phyloP scores from a whole-genome alignment of 2,113 vertebrate species.

The Psephotus haematonotus region DNA sequence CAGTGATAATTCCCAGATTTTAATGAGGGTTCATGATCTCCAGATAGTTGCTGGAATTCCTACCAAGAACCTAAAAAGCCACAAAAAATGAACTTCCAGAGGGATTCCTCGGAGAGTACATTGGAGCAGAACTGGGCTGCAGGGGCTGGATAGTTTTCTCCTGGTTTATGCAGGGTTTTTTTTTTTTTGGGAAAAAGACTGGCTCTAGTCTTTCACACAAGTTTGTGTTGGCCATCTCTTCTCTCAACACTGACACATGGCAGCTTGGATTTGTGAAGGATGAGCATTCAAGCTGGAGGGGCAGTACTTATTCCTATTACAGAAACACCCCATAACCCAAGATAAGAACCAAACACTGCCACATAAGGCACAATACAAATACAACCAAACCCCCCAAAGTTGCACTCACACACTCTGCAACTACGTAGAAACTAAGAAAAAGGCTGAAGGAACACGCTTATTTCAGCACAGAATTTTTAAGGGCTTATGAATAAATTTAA shows the following conservation, averaged over 20 bases:
- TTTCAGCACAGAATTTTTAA: not conserved
- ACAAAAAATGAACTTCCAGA: not conserved
- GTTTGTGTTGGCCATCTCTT: constrained; percentile 9
- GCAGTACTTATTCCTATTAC: not conserved
- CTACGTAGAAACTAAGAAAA: not conserved
- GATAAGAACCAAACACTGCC: not conserved
- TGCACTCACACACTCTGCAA: not conserved
- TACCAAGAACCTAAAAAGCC: not conserved
- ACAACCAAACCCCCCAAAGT: not conserved
- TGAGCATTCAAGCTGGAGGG: not conserved
- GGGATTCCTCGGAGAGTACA: not conserved
- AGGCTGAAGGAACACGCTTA: not conserved
- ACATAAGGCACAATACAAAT: not conserved
- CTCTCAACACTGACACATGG: not conserved
- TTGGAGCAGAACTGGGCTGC: not conserved
- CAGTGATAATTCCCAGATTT: not conserved
- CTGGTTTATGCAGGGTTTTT: not conserved
- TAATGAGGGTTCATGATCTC: not conserved
- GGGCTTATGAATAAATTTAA: not conserved
- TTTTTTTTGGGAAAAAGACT: not conserved
- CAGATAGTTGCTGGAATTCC: not conserved
- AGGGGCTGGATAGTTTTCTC: not conserved
- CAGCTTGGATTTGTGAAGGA: not conserved
- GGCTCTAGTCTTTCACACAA: not conserved
- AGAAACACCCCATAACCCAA: not conserved